These are phyloP conservation scores for Poeciliopsis gracilis DNA, from an alignment of 2,797 vertebrate genomes.

Conservation along the genomic window DNA sequence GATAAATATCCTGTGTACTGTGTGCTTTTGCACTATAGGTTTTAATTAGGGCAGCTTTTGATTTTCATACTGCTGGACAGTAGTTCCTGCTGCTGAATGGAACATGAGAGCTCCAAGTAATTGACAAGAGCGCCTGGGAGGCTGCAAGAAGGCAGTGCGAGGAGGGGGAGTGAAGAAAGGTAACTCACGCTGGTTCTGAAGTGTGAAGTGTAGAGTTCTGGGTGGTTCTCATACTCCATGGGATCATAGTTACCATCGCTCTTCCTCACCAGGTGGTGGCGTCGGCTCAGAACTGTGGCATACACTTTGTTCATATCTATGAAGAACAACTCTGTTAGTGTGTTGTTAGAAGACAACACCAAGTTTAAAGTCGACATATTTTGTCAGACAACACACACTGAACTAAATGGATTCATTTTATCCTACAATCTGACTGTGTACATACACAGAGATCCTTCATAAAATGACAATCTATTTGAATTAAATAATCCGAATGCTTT, in stretches of 20 bases:
- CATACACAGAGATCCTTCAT: too few relatives aligned
- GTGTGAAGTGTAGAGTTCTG: constrained; percentile 91
- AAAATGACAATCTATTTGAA: too few relatives aligned
- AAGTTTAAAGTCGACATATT: neutral
- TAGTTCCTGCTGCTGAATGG: constrained; percentile 6
- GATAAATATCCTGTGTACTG: neutral
- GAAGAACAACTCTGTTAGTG: neutral
- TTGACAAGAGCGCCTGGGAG: constrained; percentile 26
- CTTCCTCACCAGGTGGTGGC: constrained; percentile 94
- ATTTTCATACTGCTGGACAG: neutral
- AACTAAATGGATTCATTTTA: neutral
- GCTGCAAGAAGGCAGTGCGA: neutral
- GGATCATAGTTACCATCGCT: constrained; percentile 90
- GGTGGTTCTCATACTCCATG: constrained; percentile 90
- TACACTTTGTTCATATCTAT: constrained; percentile 93
- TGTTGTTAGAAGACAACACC: neutral
- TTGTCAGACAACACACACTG: neutral
- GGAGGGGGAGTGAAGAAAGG: neutral
- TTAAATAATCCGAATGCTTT: too few relatives aligned
- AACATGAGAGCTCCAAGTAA: constrained; percentile 19
- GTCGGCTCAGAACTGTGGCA: constrained; percentile 94
- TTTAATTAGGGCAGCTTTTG: neutral
- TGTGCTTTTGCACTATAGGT: neutral
- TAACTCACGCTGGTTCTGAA: constrained; percentile 91
- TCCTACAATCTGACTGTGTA: neutral